Base-by-base conservation (phyloP, 2,888 invertebrate species). In the Coleophora deauratella region DNA sequence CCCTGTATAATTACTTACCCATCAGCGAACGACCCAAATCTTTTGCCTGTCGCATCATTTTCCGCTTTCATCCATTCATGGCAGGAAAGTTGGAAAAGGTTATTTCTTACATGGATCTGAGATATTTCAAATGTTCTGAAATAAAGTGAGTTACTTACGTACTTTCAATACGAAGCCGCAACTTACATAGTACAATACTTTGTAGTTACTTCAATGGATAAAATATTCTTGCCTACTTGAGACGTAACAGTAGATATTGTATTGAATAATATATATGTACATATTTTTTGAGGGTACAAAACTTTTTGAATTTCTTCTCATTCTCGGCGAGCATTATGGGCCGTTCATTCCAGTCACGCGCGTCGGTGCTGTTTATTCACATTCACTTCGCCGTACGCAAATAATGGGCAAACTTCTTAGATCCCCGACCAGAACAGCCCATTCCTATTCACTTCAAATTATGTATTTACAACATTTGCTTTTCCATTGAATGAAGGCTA, bases 261-360 rank as follows among this genome's bases (percentile, higher is more conserved):
- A 52, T 58, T 54, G 51, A 58, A 66, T 59, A 65, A 64, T 66
- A 72, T 68, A 71, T 68, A 64, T n/a, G 64, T 66, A 69, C 67
- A 66, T 71, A 66, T 72, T 68, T 66, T 59, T 57, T 57, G 55
- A 55, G 53, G 49, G 49, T 52, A 58, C 59, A 61, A 38, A 72
- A 69, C 56, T 69, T 70, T 63, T 49, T 44, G 60, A 50, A 57
- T 56, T 59, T 55, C 59, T 59, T 55, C 51, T 59, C 57, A 41
- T 41, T 44, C 58, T 59, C 50, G 51, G 57, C 56, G 60, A 66
- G 66, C 62, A 63, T 71, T 60, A 62, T 55, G 62, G 52, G 57
- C 55, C 55, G 63, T 73, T 68, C 65, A 81, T 80, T 80, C 77
- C 38, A 65, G 75, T 77, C 82, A 82, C 81, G 81, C 62, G 58